Base-by-base conservation (phyloP, 1,140 invertebrate genomes). In the Heliothis subflexa region DNA sequence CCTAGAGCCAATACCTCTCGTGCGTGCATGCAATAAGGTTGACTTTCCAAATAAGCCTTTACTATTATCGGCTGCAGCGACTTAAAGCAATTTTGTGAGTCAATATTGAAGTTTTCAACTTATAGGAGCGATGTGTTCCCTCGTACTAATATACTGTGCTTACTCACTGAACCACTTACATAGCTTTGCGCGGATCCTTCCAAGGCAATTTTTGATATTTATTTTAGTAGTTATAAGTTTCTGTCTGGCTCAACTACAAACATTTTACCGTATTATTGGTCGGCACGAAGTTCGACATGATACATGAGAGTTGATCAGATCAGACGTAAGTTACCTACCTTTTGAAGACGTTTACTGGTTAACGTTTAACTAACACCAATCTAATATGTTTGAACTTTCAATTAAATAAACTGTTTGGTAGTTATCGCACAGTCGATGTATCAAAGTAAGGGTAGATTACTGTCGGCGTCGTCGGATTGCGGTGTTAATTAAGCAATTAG, bases 41-140 rank as follows among this genome's bases (percentile, higher is more conserved):
- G 80, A 91, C 82, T 91, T 87, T 93, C 78, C 83, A 85, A 89
- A 88, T 87, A 86, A 86, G 81, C 81, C 80, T 80, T 81, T 81
- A 79, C 81, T 88, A 89, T 91, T 90, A 94, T 93, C 88, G 86
- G 80, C 87, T 89, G 88, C 87, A 90, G 80, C 84, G 87, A 85
- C 88, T 94, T 93, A 90, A 91, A 92, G 89, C 88, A 93, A 94
- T 93, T 94, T 92, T 90, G 90, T 83, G 87, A 91, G 91, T 92
- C 90, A 94, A 94, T 93, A 93, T 94, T 93, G 90, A 89, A 93
- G 83, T 91, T 91, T 89, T 88, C 83, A 89, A 90, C 84, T 89
- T 82, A 83, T 79, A 81, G 85, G 85, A 88, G 83, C 87, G 88
- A 90, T 90, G 89, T 89, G 87, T 92, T 87, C 87, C 85, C 84